A percentile compares a stretch with the other conserved stretches of the same genome.
These are phyloP conservation scores for Takifugu flavidus DNA, from an alignment of 2,113 vertebrate species.

Conservation along the genomic window DNA sequence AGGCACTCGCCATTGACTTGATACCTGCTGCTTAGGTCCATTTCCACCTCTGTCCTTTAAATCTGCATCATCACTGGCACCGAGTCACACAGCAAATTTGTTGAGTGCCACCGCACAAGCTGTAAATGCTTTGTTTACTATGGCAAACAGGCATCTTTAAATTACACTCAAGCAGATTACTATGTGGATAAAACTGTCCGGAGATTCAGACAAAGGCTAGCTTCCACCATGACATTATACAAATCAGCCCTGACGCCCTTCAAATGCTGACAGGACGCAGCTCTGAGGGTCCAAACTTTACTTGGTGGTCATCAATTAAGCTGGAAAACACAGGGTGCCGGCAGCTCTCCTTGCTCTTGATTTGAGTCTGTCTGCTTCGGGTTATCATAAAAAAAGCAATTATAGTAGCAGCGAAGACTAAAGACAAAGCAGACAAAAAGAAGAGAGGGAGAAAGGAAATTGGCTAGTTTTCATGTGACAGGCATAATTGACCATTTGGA, in stretches of 20 bases:
- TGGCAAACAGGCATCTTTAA: conserved; percentile 46
- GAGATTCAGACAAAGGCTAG: conserved; percentile 35
- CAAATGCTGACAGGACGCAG: conserved; percentile 53
- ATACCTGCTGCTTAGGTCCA: conserved; percentile 31
- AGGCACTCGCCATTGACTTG: conserved; percentile 7
- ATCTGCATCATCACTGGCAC: conserved; percentile 27
- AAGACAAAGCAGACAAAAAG: conserved; percentile 40
- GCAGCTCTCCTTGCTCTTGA: conserved; percentile 36
- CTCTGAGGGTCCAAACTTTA: conserved; percentile 32
- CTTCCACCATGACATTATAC: conserved; percentile 28
- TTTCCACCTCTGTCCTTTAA: conserved; percentile 24
- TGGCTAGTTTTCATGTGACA: conserved; percentile 48
- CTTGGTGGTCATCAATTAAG: conserved; percentile 55
- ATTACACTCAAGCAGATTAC: conserved; percentile 60
- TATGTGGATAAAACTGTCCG: conserved; percentile 43
- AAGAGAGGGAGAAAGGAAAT: conserved; percentile 42
- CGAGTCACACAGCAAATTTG: conserved; percentile 31
- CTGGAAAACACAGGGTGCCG: conserved; percentile 44
- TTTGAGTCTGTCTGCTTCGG: conserved; percentile 53
- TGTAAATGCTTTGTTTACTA: conserved; percentile 63
- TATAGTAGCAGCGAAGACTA: conserved; percentile 34
- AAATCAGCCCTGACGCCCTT: conserved; percentile 23
- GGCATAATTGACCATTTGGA: conserved; percentile 59
- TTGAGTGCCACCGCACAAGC: conserved; percentile 55
- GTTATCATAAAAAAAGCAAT: conserved; percentile 46